Conservation (phyloP, 2,888 invertebrate species). For the Parelbella ahira region DNA sequence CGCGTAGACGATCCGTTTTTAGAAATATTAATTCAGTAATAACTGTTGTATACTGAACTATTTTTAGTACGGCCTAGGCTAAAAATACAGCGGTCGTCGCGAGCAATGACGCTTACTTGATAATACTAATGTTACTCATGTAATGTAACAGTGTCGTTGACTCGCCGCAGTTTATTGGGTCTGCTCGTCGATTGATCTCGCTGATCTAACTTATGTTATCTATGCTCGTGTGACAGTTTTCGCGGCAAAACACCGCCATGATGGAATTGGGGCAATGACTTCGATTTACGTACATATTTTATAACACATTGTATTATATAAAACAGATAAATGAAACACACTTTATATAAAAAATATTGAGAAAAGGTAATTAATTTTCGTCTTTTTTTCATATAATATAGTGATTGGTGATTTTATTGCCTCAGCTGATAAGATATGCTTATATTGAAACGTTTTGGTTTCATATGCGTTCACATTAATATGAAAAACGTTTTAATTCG, state of each 20-base stretch:
- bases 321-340: too few relatives aligned
- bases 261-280: neutral
- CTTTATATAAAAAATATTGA: too few relatives aligned
- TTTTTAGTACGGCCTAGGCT: conserved; percentile 78
- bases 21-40: conserved; percentile 81
- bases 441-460: too few relatives aligned
- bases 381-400: too few relatives aligned
- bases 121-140: conserved; percentile 70
- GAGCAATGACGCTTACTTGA: conserved; percentile 72
- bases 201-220: conserved; percentile 32
- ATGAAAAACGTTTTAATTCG: too few relatives aligned
- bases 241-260: conserved; percentile 19
- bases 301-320: too few relatives aligned
- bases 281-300: too few relatives aligned
- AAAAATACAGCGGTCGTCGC: conserved; percentile 65
- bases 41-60: conserved; percentile 65
- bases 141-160: conserved; percentile 69
- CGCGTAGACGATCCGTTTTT: conserved; percentile 77
- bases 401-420: too few relatives aligned
- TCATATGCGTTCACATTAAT: too few relatives aligned
- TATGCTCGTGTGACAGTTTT: conserved; percentile 28
- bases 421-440: too few relatives aligned
- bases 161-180: conserved; percentile 65
- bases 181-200: conserved; percentile 40
- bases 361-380: too few relatives aligned